phyloP scores from a whole-genome alignment of 2,797 vertebrate genomes.

The Parotocinclus haroldoi region DNA sequence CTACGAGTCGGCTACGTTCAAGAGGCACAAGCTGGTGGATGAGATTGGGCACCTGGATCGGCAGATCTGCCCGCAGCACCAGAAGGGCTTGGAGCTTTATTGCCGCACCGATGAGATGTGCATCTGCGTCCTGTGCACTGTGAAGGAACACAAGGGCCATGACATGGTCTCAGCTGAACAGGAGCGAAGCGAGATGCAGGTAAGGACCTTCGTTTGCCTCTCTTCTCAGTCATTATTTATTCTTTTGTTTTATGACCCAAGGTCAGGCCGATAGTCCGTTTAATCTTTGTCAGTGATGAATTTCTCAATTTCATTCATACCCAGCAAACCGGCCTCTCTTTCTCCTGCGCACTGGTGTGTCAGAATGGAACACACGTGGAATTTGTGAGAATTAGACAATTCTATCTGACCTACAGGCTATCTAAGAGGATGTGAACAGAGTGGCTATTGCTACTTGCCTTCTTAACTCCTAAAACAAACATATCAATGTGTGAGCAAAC shows the following conservation, averaged over 20 bases:
- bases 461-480: slow-evolving; percentile 47
- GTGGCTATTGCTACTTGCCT: slow-evolving; percentile 8
- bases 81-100: slow-evolving; percentile 97
- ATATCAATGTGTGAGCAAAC: slow-evolving; percentile 15
- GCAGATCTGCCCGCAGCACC: slow-evolving; percentile 92
- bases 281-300: background rate
- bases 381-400: slow-evolving; percentile 2
- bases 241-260: too few relatives aligned
- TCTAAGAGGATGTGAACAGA: slow-evolving; percentile 8
- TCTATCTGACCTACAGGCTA: background rate
- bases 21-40: slow-evolving; percentile 93
- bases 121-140: slow-evolving; percentile 96
- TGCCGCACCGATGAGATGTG: slow-evolving; percentile 96
- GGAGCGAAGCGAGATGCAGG: slow-evolving; percentile 90
- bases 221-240: too few relatives aligned
- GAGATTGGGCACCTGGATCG: slow-evolving; percentile 93
- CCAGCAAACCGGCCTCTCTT: background rate
- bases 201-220: slow-evolving; percentile 36
- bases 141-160: slow-evolving; percentile 96
- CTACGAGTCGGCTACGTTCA: slow-evolving; percentile 88
- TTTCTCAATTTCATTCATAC: background rate
- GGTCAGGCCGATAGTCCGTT: background rate
- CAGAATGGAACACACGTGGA: background rate
- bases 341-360: background rate
- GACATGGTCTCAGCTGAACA: slow-evolving; percentile 94